Percentiles rank a stretch among this genome's conserved stretches.
phyloP scores from a whole-genome alignment of 2,797 vertebrate genomes.

The Sebastes ruberrimus region DNA sequence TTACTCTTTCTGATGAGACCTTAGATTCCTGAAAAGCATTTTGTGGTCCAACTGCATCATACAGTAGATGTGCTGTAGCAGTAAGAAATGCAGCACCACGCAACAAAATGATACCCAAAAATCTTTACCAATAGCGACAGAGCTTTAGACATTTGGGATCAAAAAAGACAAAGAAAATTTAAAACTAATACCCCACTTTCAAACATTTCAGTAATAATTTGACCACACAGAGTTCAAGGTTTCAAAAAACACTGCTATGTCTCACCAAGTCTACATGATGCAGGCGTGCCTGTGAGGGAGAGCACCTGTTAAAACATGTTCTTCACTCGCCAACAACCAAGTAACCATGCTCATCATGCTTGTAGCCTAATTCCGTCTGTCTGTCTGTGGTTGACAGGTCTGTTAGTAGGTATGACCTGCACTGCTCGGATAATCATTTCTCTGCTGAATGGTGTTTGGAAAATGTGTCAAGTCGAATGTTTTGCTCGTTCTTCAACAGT shows the following conservation, averaged over 20 bases:
- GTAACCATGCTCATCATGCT: neutral
- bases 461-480: conserved; percentile 32
- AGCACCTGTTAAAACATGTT: neutral
- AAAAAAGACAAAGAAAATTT: neutral
- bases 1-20: no score
- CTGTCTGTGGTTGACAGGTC: conserved; percentile 12
- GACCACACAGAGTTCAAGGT: neutral
- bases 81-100: neutral
- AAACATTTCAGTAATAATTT: neutral
- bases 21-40: neutral
- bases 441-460: conserved; percentile 40
- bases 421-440: conserved; percentile 3
- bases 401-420: neutral
- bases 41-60: neutral
- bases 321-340: neutral
- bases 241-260: neutral
- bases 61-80: neutral
- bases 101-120: neutral
- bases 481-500: neutral
- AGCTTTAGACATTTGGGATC: neutral
- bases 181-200: neutral
- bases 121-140: neutral
- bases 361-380: conserved; percentile 54
- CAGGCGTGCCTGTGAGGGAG: conserved; percentile 5
- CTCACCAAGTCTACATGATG: neutral